These are phyloP conservation scores for Prinia subflava DNA, from an alignment of 2,113 vertebrate species.

Conservation along the genomic window DNA sequence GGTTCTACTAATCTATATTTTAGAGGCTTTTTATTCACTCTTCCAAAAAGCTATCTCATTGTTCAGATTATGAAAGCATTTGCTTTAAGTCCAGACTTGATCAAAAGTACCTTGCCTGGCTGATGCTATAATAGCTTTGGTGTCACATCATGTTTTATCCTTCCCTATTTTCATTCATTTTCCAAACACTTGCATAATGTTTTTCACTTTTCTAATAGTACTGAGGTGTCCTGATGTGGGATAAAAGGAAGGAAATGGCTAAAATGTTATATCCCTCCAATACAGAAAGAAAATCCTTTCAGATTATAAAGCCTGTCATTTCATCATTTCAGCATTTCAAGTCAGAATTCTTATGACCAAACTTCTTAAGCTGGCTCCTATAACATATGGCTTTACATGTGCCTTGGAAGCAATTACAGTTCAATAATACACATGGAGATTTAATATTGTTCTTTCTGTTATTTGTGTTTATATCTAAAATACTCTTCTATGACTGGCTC, in stretches of 20 bases:
- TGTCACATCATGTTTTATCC: conserved; percentile 1
- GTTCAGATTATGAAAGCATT: conserved; percentile 33
- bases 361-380: conserved; percentile 29
- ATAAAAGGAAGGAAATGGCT: not conserved
- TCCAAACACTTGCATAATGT: conserved; percentile 15
- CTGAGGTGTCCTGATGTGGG: conserved; percentile 17
- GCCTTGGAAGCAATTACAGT: conserved; percentile 36
- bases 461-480: conserved; percentile 56
- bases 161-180: conserved; percentile 34
- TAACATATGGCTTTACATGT: conserved; percentile 26
- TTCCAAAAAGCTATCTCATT: conserved; percentile 23
- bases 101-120: not conserved
- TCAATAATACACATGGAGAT: conserved; percentile 38
- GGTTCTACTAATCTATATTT: conserved; percentile 31
- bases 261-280: conserved; percentile 21
- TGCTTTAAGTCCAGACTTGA: conserved; percentile 16
- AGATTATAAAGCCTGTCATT: conserved; percentile 57
- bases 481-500: not conserved
- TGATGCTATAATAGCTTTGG: conserved; percentile 21
- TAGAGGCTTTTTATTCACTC: conserved; percentile 45
- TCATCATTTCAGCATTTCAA: conserved; percentile 62
- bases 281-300: conserved; percentile 41
- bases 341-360: conserved; percentile 32
- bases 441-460: conserved; percentile 54
- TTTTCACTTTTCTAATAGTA: conserved; percentile 52